Conservation (phyloP, 2,113 vertebrate species). For the Heterochromis multidens region DNA sequence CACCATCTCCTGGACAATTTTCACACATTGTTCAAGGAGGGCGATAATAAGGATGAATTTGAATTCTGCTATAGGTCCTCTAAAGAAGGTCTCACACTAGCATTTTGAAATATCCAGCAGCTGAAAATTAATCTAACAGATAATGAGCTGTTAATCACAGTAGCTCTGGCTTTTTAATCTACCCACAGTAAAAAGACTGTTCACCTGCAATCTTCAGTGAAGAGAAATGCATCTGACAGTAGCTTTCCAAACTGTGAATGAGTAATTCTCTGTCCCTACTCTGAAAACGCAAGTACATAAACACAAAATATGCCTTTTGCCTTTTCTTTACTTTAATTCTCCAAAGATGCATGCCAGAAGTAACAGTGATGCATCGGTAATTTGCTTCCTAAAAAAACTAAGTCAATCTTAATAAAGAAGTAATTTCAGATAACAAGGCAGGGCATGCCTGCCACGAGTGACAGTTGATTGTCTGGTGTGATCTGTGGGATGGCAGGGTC, state of each 20-base stretch:
- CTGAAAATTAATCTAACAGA: constrained; percentile 39
- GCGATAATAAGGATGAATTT: constrained; percentile 29
- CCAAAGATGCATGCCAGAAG: background rate
- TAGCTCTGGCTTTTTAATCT: constrained; percentile 22
- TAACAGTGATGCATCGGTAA: background rate
- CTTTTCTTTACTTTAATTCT: background rate
- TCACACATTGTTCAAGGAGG: background rate
- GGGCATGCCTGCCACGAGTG: background rate
- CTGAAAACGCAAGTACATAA: background rate
- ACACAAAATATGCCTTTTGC: background rate
- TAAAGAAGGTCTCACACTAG: background rate
- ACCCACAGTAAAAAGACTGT: background rate
- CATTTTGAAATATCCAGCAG: constrained; percentile 51
- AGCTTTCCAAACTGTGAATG: background rate
- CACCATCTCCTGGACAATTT: background rate
- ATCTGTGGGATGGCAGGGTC: constrained; percentile 3
- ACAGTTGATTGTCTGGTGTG: constrained; percentile 26
- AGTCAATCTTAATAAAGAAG: background rate
- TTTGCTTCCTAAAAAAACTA: background rate
- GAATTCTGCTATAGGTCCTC: constrained; percentile 4
- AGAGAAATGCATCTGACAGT: background rate
- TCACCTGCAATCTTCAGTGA: background rate
- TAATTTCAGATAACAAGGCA: constrained; percentile 10
- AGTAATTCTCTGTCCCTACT: background rate
- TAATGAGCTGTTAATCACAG: constrained; percentile 55